A percentile compares a stretch with the other conserved stretches of the same genome.
Conservation (phyloP, 1,140 invertebrate genomes). For the Nilaparvata lugens region DNA sequence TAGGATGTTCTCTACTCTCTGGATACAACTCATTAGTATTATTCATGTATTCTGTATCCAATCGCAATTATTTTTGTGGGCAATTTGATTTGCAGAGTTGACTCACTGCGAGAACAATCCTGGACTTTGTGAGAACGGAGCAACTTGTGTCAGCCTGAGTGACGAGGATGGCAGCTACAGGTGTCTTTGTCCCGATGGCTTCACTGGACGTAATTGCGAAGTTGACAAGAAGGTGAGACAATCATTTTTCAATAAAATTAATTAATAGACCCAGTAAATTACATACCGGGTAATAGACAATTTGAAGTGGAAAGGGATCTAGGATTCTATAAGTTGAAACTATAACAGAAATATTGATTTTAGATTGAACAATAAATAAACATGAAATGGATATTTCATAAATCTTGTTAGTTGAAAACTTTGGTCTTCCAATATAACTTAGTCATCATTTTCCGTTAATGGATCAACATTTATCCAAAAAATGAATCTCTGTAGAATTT, state of each 20-base stretch:
- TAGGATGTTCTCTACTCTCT: too few species aligned
- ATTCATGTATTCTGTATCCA: too few species aligned
- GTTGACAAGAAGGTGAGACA: slow-evolving; percentile 27
- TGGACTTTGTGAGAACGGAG: slow-evolving; percentile 61
- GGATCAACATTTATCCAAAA: too few species aligned
- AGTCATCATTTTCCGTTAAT: too few species aligned
- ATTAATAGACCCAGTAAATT: background rate
- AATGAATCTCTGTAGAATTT: too few species aligned
- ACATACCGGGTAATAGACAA: background rate
- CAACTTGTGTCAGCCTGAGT: slow-evolving; percentile 66
- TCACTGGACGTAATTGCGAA: slow-evolving; percentile 44
- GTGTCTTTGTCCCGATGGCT: slow-evolving; percentile 47
- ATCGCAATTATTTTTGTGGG: too few species aligned
- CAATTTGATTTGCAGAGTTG: slow-evolving; percentile 45
- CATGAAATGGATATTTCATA: too few species aligned
- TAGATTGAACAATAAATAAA: background rate
- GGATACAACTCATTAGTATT: too few species aligned
- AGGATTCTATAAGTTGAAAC: background rate
- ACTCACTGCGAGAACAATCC: slow-evolving; percentile 65
- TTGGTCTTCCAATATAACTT: too few species aligned
- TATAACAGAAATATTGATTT: background rate
- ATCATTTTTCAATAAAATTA: background rate
- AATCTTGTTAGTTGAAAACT: too few species aligned
- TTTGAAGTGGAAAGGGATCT: background rate
- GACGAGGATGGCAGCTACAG: slow-evolving; percentile 63